Percentiles rank a stretch among this genome's conserved stretches.
phyloP scores from a whole-genome alignment of 1,140 invertebrate species.

The Caenorhabditis elegans region WBcel235 BX284602.5:5927001-5927500 shows the following conservation, averaged over 20 bases:
- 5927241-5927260: conserved; percentile 32
- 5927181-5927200: neutral
- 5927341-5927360: conserved; percentile 9
- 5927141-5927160: neutral
- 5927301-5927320: conserved; percentile 3
- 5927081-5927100: conserved; percentile 20
- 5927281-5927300: conserved; percentile 21
- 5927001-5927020: conserved; percentile 24
- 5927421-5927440: neutral
- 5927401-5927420: neutral
- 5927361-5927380: neutral
- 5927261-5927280: conserved; percentile 17
- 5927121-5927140: too few relatives aligned
- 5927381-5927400: neutral
- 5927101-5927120: too few relatives aligned
- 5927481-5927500: neutral
- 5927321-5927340: conserved; percentile 10
- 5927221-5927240: neutral
- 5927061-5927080: conserved; percentile 10
- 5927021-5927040: conserved; percentile 6
- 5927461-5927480: neutral
- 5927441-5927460: neutral
- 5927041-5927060: neutral
- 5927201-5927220: too few relatives aligned
- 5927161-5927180: neutral